phyloP scores from a whole-genome alignment of 2,797 vertebrate species.

The Limnodromus scolopaceus region DNA sequence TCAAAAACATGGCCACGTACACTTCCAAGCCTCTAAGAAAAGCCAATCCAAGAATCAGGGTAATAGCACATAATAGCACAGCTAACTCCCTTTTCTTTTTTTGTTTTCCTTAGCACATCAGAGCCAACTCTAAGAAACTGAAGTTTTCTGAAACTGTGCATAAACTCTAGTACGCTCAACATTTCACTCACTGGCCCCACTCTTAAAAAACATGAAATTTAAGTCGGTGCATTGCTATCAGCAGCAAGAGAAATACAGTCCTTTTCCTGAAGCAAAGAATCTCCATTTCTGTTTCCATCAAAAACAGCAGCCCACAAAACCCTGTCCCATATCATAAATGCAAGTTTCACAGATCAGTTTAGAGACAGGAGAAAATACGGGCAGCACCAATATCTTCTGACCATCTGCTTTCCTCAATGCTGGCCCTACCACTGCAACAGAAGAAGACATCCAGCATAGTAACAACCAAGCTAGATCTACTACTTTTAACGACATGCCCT shows the following conservation, averaged over 20 bases:
- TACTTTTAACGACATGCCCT: not conserved
- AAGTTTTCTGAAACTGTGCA: not conserved
- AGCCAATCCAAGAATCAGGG: not conserved
- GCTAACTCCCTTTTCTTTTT: too few relatives aligned
- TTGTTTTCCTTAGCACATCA: not conserved
- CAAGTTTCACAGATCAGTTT: not conserved
- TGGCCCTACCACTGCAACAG: not conserved
- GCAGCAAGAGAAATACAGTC: not conserved
- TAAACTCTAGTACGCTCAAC: not conserved
- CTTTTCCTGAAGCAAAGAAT: not conserved
- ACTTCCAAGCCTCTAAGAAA: not conserved
- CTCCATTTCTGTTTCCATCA: not conserved
- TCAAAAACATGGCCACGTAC: not conserved
- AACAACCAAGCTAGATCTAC: not conserved
- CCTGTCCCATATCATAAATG: fast-evolving
- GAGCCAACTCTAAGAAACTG: not conserved
- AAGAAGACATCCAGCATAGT: not conserved
- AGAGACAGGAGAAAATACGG: not conserved
- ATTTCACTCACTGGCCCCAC: not conserved
- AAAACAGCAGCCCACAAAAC: not conserved
- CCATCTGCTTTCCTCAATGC: not conserved
- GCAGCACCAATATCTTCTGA: not conserved
- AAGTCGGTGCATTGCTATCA: not conserved
- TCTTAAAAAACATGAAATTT: not conserved
- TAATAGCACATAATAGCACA: not conserved